Evolutionary conservation across 2,888 invertebrate species (phyloP).

Genomic region (Seladonia tumulorum): DNA sequence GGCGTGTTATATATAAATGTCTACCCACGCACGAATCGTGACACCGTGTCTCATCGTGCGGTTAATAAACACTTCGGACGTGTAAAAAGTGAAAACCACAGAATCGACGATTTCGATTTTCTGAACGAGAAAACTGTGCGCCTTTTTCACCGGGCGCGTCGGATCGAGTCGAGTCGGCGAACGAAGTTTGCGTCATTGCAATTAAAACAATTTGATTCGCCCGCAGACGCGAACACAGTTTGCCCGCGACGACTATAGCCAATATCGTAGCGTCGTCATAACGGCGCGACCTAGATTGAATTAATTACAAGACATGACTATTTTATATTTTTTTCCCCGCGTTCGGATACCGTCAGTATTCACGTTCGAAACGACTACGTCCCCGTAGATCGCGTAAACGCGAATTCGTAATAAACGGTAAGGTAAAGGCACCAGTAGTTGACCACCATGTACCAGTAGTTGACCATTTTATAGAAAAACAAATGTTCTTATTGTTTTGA

Average conservation of each 20-base stretch:
- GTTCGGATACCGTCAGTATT: not conserved
- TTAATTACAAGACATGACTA: conserved; percentile 22
- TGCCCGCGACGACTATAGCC: not conserved
- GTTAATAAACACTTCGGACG: not conserved
- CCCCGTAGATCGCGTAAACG: not conserved
- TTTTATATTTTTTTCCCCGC: conserved; percentile 13
- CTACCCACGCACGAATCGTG: not conserved
- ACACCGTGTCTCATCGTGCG: not conserved
- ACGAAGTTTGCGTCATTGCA: not conserved
- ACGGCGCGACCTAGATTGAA: not conserved
- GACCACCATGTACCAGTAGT: no score
- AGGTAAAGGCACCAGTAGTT: no score
- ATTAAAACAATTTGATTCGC: not conserved
- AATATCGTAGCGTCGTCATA: not conserved
- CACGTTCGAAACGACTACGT: not conserved
- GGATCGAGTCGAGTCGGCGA: not conserved
- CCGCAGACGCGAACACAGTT: not conserved
- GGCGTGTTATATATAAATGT: not conserved
- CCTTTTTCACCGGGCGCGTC: not conserved
- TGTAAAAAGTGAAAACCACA: not conserved
- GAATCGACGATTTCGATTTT: not conserved
- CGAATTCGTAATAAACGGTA: not conserved
- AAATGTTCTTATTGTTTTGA: no score
- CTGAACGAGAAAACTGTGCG: not conserved
- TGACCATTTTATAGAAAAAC: no score